A percentile compares a stretch with the other conserved stretches of the same genome.
Conservation (phyloP, 2,113 vertebrate species). For the Ammodytes dubius region DNA sequence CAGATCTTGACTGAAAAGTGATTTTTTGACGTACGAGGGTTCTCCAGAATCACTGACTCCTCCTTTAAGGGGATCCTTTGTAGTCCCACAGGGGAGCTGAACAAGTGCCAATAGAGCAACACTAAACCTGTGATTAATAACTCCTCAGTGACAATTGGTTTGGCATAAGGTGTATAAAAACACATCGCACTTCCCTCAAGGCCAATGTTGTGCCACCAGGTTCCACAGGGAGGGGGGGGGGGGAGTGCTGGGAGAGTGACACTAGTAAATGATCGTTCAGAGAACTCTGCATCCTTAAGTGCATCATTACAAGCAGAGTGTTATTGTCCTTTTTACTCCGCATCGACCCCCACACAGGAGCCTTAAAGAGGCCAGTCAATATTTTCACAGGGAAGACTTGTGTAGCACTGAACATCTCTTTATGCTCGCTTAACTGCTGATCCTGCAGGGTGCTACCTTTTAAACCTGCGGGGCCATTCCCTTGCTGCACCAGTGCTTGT, state of each 20-base stretch:
- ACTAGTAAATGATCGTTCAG: constrained; percentile 14
- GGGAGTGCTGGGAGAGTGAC: not conserved
- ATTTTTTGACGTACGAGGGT: no score
- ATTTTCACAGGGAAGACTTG: constrained; percentile 65
- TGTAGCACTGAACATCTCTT: constrained; percentile 57
- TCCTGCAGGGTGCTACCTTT: not conserved
- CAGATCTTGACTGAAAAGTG: no score
- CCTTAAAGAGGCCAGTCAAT: constrained; percentile 73
- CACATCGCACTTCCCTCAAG: constrained; percentile 61
- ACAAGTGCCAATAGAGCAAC: constrained; percentile 63
- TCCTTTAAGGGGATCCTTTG: not conserved
- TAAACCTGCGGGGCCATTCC: not conserved
- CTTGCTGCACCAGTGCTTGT: not conserved
- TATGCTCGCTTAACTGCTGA: constrained; percentile 35
- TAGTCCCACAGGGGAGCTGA: not conserved
- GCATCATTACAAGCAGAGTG: constrained; percentile 58
- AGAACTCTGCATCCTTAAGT: constrained; percentile 63
- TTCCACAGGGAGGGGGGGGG: not conserved
- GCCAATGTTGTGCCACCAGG: constrained; percentile 41
- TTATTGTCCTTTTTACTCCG: constrained; percentile 46
- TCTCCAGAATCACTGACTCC: no score
- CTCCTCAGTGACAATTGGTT: constrained; percentile 61
- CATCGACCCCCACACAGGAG: constrained; percentile 51
- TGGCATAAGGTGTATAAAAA: constrained; percentile 67
- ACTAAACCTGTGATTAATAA: constrained; percentile 72